These are phyloP conservation scores for Buphagus erythrorhynchus DNA, from an alignment of 2,797 vertebrate genomes.

Conservation along the genomic window DNA sequence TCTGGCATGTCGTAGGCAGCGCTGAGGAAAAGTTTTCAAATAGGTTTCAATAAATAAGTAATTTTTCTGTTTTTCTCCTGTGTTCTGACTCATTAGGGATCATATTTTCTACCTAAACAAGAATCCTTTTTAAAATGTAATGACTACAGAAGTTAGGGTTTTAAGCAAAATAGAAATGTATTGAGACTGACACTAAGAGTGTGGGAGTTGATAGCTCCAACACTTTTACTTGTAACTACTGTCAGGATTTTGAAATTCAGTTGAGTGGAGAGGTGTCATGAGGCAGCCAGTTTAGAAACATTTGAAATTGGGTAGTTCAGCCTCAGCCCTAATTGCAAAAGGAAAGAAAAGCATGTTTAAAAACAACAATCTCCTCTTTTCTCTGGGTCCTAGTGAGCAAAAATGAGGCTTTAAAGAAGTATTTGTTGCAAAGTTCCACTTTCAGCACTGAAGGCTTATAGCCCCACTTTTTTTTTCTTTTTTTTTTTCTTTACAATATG, in stretches of 20 bases:
- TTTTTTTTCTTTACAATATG: neutral
- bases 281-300: conserved; percentile 69
- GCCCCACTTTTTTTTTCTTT: neutral
- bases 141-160: neutral
- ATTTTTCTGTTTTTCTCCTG: neutral
- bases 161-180: neutral
- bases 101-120: neutral
- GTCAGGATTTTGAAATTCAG: conserved; percentile 50
- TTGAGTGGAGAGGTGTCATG: conserved; percentile 58
- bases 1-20: neutral
- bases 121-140: neutral
- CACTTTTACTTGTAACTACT: neutral
- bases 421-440: conserved; percentile 76
- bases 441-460: conserved; percentile 66
- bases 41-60: neutral
- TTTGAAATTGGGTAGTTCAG: conserved; percentile 67
- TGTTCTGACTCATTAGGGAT: conserved; percentile 17
- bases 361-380: conserved; percentile 64
- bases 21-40: neutral
- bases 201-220: conserved; percentile 29
- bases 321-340: conserved; percentile 15
- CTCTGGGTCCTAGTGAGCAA: conserved; percentile 53
- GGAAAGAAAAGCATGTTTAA: conserved; percentile 59
- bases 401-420: conserved; percentile 65
- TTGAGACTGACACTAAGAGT: neutral